A percentile compares a stretch with the other conserved stretches of the same genome.
phyloP scores from a whole-genome alignment of 2,888 invertebrate genomes.

The Tetragonula carbonaria region DNA sequence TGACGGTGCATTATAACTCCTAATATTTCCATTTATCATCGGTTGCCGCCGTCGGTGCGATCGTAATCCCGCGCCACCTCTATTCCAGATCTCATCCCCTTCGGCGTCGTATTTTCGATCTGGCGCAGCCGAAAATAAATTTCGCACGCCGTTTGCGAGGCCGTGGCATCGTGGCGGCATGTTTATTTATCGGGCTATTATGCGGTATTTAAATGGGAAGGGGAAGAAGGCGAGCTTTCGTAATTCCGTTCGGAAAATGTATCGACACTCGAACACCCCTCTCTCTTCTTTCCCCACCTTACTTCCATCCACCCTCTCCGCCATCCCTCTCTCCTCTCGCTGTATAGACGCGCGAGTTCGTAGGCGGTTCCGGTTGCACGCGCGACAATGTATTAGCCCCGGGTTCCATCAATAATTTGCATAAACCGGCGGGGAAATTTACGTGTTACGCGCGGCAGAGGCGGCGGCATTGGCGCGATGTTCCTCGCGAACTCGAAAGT shows the following conservation, averaged over 20 bases:
- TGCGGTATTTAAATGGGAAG: slow-evolving; percentile 39
- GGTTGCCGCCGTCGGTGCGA: background rate
- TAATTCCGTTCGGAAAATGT: slow-evolving; percentile 54
- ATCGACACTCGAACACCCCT: slow-evolving; percentile 5
- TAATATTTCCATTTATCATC: slow-evolving; percentile 27
- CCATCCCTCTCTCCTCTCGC: background rate
- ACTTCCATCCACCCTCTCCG: no score
- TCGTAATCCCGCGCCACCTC: background rate
- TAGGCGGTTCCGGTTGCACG: slow-evolving; percentile 50
- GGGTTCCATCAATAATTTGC: slow-evolving; percentile 70
- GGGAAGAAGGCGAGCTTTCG: slow-evolving; percentile 37
- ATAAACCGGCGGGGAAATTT: slow-evolving; percentile 69
- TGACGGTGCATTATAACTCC: background rate
- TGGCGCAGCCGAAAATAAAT: slow-evolving; percentile 27
- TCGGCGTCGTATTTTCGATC: slow-evolving; percentile 6
- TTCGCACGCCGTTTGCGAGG: background rate
- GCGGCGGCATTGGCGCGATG: slow-evolving; percentile 34
- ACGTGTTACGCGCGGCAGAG: slow-evolving; percentile 48
- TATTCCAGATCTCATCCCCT: slow-evolving; percentile 12
- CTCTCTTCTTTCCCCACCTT: background rate
- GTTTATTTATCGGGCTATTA: slow-evolving; percentile 36
- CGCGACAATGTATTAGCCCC: slow-evolving; percentile 65
- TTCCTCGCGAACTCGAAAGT: slow-evolving; percentile 66
- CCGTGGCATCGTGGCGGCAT: background rate
- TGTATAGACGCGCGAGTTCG: slow-evolving; percentile 26